These are phyloP conservation scores for Agriotes lineatus DNA, from an alignment of 2,888 invertebrate genomes.

Conservation along the genomic window DNA sequence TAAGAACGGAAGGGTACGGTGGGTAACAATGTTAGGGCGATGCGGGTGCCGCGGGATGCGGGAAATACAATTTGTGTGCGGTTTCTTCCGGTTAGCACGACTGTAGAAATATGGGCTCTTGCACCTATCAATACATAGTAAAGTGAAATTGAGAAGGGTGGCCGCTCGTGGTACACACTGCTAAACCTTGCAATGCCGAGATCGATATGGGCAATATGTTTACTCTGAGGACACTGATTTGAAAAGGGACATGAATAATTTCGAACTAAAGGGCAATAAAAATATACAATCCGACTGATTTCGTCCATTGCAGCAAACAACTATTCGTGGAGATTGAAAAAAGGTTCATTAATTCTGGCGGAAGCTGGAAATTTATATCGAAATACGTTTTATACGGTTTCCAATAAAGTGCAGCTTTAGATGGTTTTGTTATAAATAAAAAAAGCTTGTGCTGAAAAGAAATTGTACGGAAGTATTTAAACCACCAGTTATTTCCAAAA, in stretches of 20 bases:
- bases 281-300: no score
- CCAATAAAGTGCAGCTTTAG: no score
- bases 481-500: no score
- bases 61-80: constrained; percentile 49
- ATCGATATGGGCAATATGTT: constrained; percentile 29
- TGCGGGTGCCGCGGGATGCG: constrained; percentile 37
- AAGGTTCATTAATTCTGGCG: no score
- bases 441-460: no score
- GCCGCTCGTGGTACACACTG: constrained; percentile 26
- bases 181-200: constrained; percentile 19
- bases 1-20: constrained; percentile 40
- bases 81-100: constrained; percentile 46
- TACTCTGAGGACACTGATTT: neutral
- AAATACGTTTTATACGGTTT: no score
- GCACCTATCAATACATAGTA: constrained; percentile 48
- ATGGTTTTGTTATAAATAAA: no score
- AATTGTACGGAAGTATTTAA: no score
- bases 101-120: constrained; percentile 47
- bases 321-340: no score
- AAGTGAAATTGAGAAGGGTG: constrained; percentile 47
- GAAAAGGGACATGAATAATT: neutral
- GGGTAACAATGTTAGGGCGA: constrained; percentile 35
- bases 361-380: no score
- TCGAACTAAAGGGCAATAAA: no score
- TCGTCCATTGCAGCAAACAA: no score